phyloP scores from a whole-genome alignment of 2,888 invertebrate species.

The Tolmerus cingulatus region DNA sequence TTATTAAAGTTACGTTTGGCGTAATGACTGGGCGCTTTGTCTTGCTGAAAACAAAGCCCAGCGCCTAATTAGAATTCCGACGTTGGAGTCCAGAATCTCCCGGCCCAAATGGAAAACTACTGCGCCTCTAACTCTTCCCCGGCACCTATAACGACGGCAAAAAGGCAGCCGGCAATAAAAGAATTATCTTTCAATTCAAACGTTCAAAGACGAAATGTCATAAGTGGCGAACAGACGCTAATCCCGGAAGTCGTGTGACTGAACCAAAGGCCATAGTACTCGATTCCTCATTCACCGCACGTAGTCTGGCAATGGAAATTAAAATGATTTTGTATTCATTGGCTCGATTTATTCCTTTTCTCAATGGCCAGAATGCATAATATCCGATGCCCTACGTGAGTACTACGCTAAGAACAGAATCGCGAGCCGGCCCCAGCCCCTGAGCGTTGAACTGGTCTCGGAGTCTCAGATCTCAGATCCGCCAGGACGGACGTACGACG shows the following conservation, averaged over 20 bases:
- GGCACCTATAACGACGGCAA: not conserved
- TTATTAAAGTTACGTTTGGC: not conserved
- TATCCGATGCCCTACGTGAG: conserved; percentile 40
- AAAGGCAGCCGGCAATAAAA: not conserved
- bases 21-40: not conserved
- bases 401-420: conserved; percentile 24
- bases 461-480: not conserved
- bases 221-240: conserved; percentile 3
- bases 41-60: not conserved
- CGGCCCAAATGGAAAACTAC: not conserved
- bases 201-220: conserved; percentile 21
- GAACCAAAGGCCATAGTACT: conserved; percentile 43
- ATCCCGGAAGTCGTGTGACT: conserved; percentile 45
- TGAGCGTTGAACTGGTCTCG: conserved; percentile 14
- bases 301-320: conserved; percentile 45
- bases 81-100: not conserved
- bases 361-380: conserved; percentile 34
- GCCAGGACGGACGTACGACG: not conserved
- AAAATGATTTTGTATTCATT: conserved; percentile 42
- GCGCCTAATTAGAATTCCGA: not conserved
- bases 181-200: conserved; percentile 16
- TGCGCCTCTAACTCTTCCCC: conserved; percentile 13
- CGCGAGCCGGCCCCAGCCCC: not conserved
- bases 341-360: conserved; percentile 43
- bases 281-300: conserved; percentile 44